phyloP scores from a whole-genome alignment of 2,797 vertebrate species.

The Lepus oiostolus region DNA sequence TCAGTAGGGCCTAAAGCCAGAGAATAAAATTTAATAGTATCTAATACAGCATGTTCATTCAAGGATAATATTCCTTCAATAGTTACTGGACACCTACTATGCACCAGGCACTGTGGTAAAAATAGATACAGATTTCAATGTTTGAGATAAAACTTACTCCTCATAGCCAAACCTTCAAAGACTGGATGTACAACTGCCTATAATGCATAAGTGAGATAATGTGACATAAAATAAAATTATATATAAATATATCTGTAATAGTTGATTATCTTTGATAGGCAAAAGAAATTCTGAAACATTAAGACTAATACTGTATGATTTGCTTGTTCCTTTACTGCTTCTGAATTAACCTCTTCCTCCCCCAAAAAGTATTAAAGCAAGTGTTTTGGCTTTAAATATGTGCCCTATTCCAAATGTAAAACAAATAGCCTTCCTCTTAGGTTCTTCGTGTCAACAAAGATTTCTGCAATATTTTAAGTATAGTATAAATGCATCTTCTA shows the following conservation, averaged over 20 bases:
- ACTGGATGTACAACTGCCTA: neutral
- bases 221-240: neutral
- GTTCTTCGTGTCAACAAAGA: neutral
- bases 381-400: neutral
- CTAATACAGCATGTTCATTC: neutral
- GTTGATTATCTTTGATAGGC: neutral
- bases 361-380: neutral
- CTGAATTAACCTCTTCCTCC: neutral
- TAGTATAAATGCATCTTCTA: neutral
- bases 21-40: neutral
- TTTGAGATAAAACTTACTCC: neutral
- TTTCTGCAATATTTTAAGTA: neutral
- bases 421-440: neutral
- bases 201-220: neutral
- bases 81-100: neutral
- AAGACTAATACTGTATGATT: neutral
- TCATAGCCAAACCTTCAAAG: neutral
- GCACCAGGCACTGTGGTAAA: neutral
- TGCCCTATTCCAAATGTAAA: slow-evolving; percentile 21
- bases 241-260: neutral
- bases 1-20: neutral
- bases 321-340: neutral
- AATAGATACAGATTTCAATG: neutral
- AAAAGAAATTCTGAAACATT: neutral
- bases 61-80: neutral